Evolutionary conservation across 2,888 invertebrate species (phyloP), one percentile per base, ranked within the genome.

Genomic region (Fabriciana adippe): DNA sequence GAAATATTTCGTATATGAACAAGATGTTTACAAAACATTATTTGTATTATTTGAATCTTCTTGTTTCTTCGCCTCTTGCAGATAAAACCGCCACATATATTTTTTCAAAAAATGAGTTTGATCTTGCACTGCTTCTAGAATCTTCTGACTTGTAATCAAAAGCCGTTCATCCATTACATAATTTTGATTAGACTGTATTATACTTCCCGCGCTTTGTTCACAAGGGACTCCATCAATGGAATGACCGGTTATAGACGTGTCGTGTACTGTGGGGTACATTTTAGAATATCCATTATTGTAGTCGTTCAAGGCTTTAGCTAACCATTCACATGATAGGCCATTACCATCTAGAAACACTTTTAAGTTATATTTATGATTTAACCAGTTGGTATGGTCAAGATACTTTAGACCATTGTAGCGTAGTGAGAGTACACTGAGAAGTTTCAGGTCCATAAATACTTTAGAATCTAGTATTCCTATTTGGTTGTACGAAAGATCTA

Each of bases 211-310:
- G 15, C 76, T 75, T n/a, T 72, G 75, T 1, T 73, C 71, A 68
- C 92, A 92, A 0, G 90, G 86, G 31, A 92, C 86, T 0, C 88
- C 88, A 66, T 87, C 85, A n/a, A 92, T 64, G 0, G 89, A 83
- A 72, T 83, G 71, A 0, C 76, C 80, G 0, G 73, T 68, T 6
- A 73, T 67, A 0, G 68, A 64, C 0, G 72, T 57, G 13, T 74
- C 70, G 0, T 81, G 50, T 1, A 83, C 85, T 0, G 77, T 67
- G 0, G 89, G 91, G 26, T 74, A 79, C 82, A 91, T 88, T 69
- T 77, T 88, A 0, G 90, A 85, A 69, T 81, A 89, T 0, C 89
- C 90, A 72, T 85, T 89, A 13, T 88, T 81, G 60, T 75, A 87
- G 71, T 90, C 86, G 3, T 68, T 82, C 50, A 92, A 69, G 0